Evolutionary conservation across 2,797 vertebrate genomes (phyloP).

Genomic region (Arrhamphus sclerolepis): DNA sequence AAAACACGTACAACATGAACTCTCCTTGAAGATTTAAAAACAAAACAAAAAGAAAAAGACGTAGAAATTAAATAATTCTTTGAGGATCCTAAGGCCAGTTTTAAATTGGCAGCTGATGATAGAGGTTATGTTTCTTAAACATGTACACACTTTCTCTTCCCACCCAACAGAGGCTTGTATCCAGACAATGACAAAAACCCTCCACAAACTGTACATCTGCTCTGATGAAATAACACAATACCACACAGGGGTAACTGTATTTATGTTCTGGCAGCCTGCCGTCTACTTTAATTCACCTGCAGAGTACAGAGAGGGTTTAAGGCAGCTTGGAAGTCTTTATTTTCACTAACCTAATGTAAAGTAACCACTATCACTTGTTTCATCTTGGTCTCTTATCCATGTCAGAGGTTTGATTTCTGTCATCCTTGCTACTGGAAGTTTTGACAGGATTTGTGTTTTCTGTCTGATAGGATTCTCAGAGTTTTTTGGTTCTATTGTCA

Average conservation of each 20-base stretch:
- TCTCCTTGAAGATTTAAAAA: slow-evolving; percentile 37
- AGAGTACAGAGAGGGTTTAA: slow-evolving; percentile 91
- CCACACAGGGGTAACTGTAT: slow-evolving; percentile 35
- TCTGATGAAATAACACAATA: slow-evolving; percentile 22
- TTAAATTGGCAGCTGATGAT: slow-evolving; percentile 82
- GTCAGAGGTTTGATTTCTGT: slow-evolving; percentile 63
- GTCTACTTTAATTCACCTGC: slow-evolving; percentile 37
- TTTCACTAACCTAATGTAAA: slow-evolving; percentile 57
- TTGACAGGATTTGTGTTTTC: slow-evolving; percentile 60
- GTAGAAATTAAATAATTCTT: slow-evolving; percentile 68
- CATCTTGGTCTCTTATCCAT: slow-evolving; percentile 51
- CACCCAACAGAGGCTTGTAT: slow-evolving; percentile 66
- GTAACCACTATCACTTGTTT: slow-evolving; percentile 61
- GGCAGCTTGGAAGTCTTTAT: slow-evolving; percentile 86
- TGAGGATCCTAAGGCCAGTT: slow-evolving; percentile 80
- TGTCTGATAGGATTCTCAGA: slow-evolving; percentile 46
- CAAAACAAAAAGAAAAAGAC: slow-evolving; percentile 22
- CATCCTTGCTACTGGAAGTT: slow-evolving; percentile 71
- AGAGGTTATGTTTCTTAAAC: slow-evolving; percentile 71
- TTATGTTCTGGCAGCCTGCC: slow-evolving; percentile 33
- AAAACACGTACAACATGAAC: slow-evolving; percentile 63
- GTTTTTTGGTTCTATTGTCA: slow-evolving; percentile 71
- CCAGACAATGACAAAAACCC: slow-evolving; percentile 79
- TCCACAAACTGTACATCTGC: slow-evolving; percentile 71
- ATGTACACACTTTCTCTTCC: slow-evolving; percentile 56